Conservation (phyloP, 37 sponge, comb jelly and placozoan genomes). For the Oopsacas minuta region DNA sequence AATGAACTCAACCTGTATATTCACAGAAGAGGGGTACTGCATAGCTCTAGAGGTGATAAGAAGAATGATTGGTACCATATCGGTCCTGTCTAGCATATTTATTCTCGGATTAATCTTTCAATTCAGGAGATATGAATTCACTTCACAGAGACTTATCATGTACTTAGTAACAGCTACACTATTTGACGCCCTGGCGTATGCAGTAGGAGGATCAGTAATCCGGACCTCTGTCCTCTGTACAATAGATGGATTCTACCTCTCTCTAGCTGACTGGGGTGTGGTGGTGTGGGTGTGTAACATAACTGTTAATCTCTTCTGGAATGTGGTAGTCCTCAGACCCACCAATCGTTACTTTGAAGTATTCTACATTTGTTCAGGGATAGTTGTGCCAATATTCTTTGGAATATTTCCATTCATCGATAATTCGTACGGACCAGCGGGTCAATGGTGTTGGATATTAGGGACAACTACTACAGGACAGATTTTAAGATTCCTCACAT, state of each 20-base stretch:
- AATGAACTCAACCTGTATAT: background rate
- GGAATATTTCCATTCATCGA: slow-evolving; percentile 45
- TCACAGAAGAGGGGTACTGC: background rate
- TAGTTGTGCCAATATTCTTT: slow-evolving; percentile 34
- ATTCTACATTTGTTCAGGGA: slow-evolving; percentile 22
- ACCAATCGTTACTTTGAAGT: slow-evolving; percentile 32
- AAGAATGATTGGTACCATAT: background rate
- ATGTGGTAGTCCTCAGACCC: slow-evolving; percentile 7
- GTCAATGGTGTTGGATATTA: slow-evolving; percentile 61
- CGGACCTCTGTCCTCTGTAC: background rate
- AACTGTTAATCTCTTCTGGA: slow-evolving; percentile 20
- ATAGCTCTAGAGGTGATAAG: background rate
- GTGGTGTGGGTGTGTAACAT: slow-evolving; percentile 21
- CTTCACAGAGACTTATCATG: slow-evolving; percentile 28
- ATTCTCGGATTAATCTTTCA: slow-evolving; percentile 21
- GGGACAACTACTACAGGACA: background rate
- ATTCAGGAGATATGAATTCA: background rate
- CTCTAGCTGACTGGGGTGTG: background rate
- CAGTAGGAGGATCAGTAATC: background rate
- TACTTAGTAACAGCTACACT: slow-evolving; percentile 21
- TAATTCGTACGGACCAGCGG: slow-evolving; percentile 36
- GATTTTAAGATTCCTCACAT: slow-evolving; percentile 15
- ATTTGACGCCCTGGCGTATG: background rate
- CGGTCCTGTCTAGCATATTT: background rate
- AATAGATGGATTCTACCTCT: background rate